Percentiles rank a stretch among this genome's conserved stretches.
These are phyloP conservation scores for Melanchra persicariae DNA, from an alignment of 2,888 invertebrate species.

Conservation along the genomic window DNA sequence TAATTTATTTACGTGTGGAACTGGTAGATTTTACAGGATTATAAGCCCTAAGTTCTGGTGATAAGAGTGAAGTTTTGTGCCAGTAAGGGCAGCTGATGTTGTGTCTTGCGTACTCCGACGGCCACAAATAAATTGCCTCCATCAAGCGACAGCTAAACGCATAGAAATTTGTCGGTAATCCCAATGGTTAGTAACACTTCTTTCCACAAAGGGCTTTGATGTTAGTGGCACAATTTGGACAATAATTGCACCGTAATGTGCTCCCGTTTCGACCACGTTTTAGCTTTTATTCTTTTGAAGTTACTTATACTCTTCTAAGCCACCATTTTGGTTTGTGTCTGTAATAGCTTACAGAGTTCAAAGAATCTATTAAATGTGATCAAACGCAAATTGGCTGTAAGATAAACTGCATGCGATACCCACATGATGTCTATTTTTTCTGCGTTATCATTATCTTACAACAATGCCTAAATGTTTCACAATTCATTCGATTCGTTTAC, in stretches of 20 bases:
- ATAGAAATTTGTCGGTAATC: constrained; percentile 78
- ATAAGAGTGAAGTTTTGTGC: constrained; percentile 53
- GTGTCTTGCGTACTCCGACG: constrained; percentile 63
- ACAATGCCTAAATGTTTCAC: constrained; percentile 39
- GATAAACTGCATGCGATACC: constrained; percentile 33
- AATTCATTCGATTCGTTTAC: constrained; percentile 24
- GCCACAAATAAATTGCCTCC: constrained; percentile 78
- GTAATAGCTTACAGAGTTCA: constrained; percentile 25
- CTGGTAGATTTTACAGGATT: constrained; percentile 44
- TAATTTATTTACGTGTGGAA: constrained; percentile 40
- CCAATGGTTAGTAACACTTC: constrained; percentile 73
- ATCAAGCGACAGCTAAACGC: constrained; percentile 78
- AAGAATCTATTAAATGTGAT: constrained; percentile 30
- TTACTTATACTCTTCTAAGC: constrained; percentile 23
- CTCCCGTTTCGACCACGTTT: constrained; percentile 44
- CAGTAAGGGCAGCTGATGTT: constrained; percentile 13
- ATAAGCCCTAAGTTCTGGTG: constrained; percentile 54
- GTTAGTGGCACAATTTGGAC: constrained; percentile 72
- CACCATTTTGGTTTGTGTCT: constrained; percentile 19
- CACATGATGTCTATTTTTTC: constrained; percentile 19
- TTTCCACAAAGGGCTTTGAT: constrained; percentile 76
- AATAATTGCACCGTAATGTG: constrained; percentile 53
- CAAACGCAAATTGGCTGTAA: constrained; percentile 29
- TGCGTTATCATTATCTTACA: constrained; percentile 31
- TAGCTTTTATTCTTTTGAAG: constrained; percentile 30